A percentile compares a stretch with the other conserved stretches of the same genome.
Evolutionary conservation across 2,113 vertebrate species (phyloP).

Genomic region (Hippocampus abdominalis): DNA sequence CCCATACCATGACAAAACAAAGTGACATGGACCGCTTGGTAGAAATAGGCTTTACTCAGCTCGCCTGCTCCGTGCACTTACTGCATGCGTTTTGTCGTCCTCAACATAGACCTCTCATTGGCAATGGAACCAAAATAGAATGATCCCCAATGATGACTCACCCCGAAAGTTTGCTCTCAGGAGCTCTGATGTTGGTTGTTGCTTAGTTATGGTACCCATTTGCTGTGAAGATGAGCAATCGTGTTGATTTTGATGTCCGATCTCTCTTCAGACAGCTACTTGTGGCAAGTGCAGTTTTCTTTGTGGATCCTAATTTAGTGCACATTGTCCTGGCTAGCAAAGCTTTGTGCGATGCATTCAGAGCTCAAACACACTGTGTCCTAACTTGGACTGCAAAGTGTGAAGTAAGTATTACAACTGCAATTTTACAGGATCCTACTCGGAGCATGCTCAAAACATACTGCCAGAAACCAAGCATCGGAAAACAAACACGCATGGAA

Average conservation of each 20-base stretch:
- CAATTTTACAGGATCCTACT: not conserved
- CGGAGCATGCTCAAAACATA: constrained; percentile 4
- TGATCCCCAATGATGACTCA: not conserved
- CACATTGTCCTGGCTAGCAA: not conserved
- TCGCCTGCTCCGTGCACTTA: not conserved
- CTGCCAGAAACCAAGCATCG: constrained; percentile 21
- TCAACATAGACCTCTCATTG: not conserved
- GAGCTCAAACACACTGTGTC: not conserved
- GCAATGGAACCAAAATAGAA: not conserved
- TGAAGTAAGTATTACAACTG: not conserved
- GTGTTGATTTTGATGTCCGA: no score
- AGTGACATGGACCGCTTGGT: not conserved
- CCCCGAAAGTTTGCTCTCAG: not conserved
- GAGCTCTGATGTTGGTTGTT: not conserved
- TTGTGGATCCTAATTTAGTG: not conserved
- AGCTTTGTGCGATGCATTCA: not conserved
- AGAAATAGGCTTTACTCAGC: not conserved
- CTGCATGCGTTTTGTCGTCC: not conserved
- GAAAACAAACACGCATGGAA: constrained; percentile 51
- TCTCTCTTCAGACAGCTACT: no score
- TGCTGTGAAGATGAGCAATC: no score
- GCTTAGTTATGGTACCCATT: no score
- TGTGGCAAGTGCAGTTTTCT: not conserved
- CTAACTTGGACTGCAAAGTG: not conserved
- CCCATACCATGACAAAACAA: not conserved